Evolutionary conservation across 2,113 vertebrate species (phyloP).

Genomic region (Excalfactoria chinensis): DNA sequence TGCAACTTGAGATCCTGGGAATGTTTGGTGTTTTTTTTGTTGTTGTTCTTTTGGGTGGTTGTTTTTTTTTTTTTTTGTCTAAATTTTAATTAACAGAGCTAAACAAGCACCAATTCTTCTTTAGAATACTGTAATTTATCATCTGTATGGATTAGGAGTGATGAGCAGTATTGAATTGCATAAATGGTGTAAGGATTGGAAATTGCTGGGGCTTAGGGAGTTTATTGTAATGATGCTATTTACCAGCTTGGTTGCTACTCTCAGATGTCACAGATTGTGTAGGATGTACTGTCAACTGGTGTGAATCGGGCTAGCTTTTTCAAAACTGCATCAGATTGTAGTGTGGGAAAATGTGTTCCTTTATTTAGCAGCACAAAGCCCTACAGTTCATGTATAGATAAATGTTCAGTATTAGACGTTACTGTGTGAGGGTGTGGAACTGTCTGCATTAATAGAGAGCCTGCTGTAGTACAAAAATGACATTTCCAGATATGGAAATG

Average conservation of each 20-base stretch:
- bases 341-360: constrained; percentile 16
- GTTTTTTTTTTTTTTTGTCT: background rate
- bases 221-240: constrained; percentile 35
- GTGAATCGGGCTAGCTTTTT: constrained; percentile 33
- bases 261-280: constrained; percentile 6
- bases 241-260: constrained; percentile 26
- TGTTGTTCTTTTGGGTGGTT: too few species aligned
- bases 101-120: background rate
- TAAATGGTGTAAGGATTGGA: background rate
- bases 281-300: constrained; percentile 12
- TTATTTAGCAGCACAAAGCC: constrained; percentile 38
- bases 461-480: background rate
- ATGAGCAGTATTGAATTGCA: background rate
- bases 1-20: background rate
- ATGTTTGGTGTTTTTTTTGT: too few species aligned
- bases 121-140: background rate
- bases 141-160: background rate
- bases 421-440: background rate
- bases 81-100: background rate
- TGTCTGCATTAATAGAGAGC: background rate
- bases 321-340: background rate
- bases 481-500: constrained; percentile 24
- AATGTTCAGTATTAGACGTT: background rate
- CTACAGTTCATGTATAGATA: constrained; percentile 12
- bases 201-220: background rate